Base-by-base conservation (phyloP, 2,797 vertebrate species). In the Gambusia yucatana region DNA sequence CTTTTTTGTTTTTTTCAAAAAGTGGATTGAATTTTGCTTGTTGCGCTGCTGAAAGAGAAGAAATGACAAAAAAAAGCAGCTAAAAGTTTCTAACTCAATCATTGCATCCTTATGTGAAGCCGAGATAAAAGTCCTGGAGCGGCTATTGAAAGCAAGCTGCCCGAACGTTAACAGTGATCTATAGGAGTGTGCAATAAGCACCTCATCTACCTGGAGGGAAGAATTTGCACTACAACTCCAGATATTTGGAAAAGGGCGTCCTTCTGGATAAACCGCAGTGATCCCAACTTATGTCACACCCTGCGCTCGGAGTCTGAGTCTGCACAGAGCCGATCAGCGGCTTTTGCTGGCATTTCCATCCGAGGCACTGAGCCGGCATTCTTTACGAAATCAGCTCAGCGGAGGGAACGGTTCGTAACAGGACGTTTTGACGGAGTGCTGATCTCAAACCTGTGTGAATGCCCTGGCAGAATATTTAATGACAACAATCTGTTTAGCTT, bases 321-420 rank as follows among this genome's bases (percentile, higher is more conserved):
- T 44, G 77, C 82, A 84, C 75, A 63, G 52, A 33, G 46, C 79
- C 76, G 81, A 84, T 87, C 82, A 87, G 80, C 43, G 20, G 59
- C 85, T 82, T 82, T 74, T 79, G 47, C 47, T 78, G 47, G 67
- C 70, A 71, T 80, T 83, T 73, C 52, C 69, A 41, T 61, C 67
- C 65, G 0, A 57, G 43, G 72, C 71, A 43, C 84, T 88, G 80
- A 86, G 86, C 79, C 77, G 83, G 72, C 77, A 75, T 77, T 43
- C 80, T 83, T 78, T 82, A 47, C 16, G 28, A 74, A 82, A 52
- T 77, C 80, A 81, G 78, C 81, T 78, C 10, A 78, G 81, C 70
- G 25, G 22, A 80, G 59, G 79, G 77, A 52, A 33, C 63, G 72
- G 73, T 59, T 55, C 20, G 75, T 9, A 73, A 22, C 76, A 75